Conservation (phyloP, 1,140 invertebrate species). For the Colletes latitarsis region DNA sequence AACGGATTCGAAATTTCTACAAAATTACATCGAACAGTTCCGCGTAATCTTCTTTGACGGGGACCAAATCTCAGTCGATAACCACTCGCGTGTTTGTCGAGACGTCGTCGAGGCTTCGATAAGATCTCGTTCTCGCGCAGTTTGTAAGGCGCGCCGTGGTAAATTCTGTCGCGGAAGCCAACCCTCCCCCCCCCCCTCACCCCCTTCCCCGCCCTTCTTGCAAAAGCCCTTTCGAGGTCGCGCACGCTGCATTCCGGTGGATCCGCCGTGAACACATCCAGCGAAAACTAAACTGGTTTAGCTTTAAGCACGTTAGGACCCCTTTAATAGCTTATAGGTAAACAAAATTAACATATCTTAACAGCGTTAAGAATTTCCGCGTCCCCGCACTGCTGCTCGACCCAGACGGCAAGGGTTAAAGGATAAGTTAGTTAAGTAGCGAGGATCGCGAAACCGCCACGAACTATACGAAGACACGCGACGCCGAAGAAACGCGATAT, state of each 20-base stretch:
- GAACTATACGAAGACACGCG: slow-evolving; percentile 50
- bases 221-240: slow-evolving; percentile 46
- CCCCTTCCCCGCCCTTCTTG: slow-evolving; percentile 10
- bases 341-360: slow-evolving; percentile 82
- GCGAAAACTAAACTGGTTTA: slow-evolving; percentile 81
- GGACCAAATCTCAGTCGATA: slow-evolving; percentile 45
- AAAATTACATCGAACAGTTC: not conserved
- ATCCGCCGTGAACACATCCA: slow-evolving; percentile 76
- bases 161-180: slow-evolving; percentile 57
- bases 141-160: slow-evolving; percentile 29
- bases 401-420: slow-evolving; percentile 54
- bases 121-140: slow-evolving; percentile 51
- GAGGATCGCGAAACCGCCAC: slow-evolving; percentile 61
- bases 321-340: slow-evolving; percentile 82
- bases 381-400: slow-evolving; percentile 62
- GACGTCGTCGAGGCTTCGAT: slow-evolving; percentile 47
- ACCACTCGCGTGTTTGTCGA: slow-evolving; percentile 59
- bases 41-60: slow-evolving; percentile 9
- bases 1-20: not conserved
- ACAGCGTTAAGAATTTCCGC: slow-evolving; percentile 81
- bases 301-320: slow-evolving; percentile 80
- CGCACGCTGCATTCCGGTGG: slow-evolving; percentile 66
- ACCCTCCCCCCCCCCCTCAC: not conserved
- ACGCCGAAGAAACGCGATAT: slow-evolving; percentile 58
- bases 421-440: slow-evolving; percentile 69